These are phyloP conservation scores for Agelastica alni DNA, from an alignment of 2,888 invertebrate species.

Conservation along the genomic window DNA sequence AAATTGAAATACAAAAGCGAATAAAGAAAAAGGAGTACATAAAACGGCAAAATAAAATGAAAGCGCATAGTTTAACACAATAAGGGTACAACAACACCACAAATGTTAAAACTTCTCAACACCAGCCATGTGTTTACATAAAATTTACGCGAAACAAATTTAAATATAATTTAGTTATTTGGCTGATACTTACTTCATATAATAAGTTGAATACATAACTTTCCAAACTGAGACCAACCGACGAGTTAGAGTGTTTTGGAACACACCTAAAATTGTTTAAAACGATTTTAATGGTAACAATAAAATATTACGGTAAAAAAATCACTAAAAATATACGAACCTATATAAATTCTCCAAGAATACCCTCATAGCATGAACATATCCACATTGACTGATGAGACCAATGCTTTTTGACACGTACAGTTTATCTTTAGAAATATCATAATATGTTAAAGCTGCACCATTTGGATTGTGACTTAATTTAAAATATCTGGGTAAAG, in stretches of 20 bases:
- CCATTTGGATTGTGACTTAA: slow-evolving; percentile 73
- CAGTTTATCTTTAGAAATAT: slow-evolving; percentile 90
- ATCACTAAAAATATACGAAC: slow-evolving; percentile 62
- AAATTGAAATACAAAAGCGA: too few species aligned
- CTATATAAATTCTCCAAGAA: slow-evolving; percentile 88
- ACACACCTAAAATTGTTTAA: slow-evolving; percentile 72
- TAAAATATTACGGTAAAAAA: neutral
- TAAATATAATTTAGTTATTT: neutral
- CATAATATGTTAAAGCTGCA: slow-evolving; percentile 81
- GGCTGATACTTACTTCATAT: slow-evolving; percentile 73
- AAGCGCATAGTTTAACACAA: too few species aligned
- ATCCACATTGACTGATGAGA: slow-evolving; percentile 88
- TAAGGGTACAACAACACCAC: too few species aligned
- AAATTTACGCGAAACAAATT: too few species aligned
- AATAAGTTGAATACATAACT: slow-evolving; percentile 94
- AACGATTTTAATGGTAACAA: too few species aligned
- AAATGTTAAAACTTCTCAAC: too few species aligned
- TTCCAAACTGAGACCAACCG: slow-evolving; percentile 74
- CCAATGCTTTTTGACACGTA: slow-evolving; percentile 94
- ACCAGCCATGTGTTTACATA: too few species aligned
- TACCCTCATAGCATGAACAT: slow-evolving; percentile 82
- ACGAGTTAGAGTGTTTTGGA: slow-evolving; percentile 75
- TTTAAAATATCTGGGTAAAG: slow-evolving; percentile 88
- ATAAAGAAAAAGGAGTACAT: too few species aligned
- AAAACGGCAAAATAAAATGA: too few species aligned